Evolutionary conservation across 1,140 invertebrate species (phyloP).

Genomic region (Asbolus verrucosus): DNA sequence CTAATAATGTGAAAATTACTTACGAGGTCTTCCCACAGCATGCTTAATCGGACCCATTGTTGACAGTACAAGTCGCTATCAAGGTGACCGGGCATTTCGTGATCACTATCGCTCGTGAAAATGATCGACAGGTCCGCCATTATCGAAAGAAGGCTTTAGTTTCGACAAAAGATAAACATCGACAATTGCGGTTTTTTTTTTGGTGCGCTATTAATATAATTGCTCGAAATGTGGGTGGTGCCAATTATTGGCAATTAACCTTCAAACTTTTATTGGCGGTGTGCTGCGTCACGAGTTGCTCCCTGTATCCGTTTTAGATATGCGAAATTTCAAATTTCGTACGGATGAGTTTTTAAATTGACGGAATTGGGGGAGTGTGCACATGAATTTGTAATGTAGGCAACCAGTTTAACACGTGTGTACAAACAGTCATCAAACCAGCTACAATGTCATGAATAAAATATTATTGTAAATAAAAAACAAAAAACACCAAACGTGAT

Average conservation of each 20-base stretch:
- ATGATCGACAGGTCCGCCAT: slow-evolving; percentile 1
- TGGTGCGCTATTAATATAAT: slow-evolving; percentile 10
- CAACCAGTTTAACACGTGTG: too few species aligned
- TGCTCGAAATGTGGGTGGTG: background rate
- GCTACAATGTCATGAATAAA: too few species aligned
- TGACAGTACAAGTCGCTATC: slow-evolving; percentile 56
- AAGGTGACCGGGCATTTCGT: slow-evolving; percentile 59
- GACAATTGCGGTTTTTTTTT: background rate
- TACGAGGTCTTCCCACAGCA: slow-evolving; percentile 58
- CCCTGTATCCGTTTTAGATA: too few species aligned
- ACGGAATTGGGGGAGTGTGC: too few species aligned
- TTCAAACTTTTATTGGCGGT: slow-evolving; percentile 8
- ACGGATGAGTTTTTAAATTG: background rate
- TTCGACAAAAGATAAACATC: too few species aligned
- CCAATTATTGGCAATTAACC: slow-evolving; percentile 13
- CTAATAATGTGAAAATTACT: slow-evolving; percentile 44
- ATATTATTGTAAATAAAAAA: too few species aligned
- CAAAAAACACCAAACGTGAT: too few species aligned
- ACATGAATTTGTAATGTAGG: too few species aligned
- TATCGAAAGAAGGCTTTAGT: too few species aligned
- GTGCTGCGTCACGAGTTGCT: too few species aligned
- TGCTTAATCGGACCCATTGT: slow-evolving; percentile 58
- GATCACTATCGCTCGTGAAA: slow-evolving; percentile 10
- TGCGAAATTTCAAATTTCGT: too few species aligned
- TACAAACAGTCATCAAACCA: too few species aligned